Base-by-base conservation (phyloP, 2,113 vertebrate genomes). In the Oncorhynchus mykiss region DNA sequence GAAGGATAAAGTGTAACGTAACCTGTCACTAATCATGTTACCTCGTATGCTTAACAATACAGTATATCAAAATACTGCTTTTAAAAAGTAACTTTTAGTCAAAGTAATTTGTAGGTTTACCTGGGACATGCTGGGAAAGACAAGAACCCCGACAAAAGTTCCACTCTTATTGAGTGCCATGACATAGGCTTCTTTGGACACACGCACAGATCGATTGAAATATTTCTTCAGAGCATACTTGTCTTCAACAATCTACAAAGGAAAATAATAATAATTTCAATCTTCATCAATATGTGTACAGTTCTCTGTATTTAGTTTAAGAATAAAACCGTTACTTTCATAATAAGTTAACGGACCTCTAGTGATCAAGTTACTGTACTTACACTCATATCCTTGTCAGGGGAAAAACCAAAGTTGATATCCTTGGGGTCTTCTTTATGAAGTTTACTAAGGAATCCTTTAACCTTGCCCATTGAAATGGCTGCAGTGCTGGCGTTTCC, bases 161-260 rank as follows among this genome's bases (percentile, higher is more conserved):
- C 31, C 18, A 1, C 76, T 77, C 16, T 2, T 27, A 0, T 34
- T 18, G 8, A 45, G 3, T 4, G 70, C 80, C 74, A 64, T 69
- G 2, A 16, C 0, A 9, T 49, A 25, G 2, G 86, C 88, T 24
- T 87, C 83, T 24, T 20, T 3, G 3, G 86, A 72, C 34, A 90
- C 27, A 2, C 24, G 0, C 20, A 88, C 72, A 14, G 4, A 57
- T 9, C 1, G 18, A 20, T 2, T n/a, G 16, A 49, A 20, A 11
- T 45, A 2, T 45, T 45, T 11, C 2, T 12, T 3, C 39, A 45
- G 2, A 12, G 39, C 39, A 1, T 0, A 1, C 39, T 1, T 0
- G 5, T 16, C 2, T 24, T 14, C 51, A 54, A 70, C 0, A 49
- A 81, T 20, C 79, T 84, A 60, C 64, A 71, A 68, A 25, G 54